Percentiles rank a stretch among this genome's conserved stretches.
These are phyloP conservation scores for Endotricha flammealis DNA, from an alignment of 2,888 invertebrate species.

Conservation along the genomic window DNA sequence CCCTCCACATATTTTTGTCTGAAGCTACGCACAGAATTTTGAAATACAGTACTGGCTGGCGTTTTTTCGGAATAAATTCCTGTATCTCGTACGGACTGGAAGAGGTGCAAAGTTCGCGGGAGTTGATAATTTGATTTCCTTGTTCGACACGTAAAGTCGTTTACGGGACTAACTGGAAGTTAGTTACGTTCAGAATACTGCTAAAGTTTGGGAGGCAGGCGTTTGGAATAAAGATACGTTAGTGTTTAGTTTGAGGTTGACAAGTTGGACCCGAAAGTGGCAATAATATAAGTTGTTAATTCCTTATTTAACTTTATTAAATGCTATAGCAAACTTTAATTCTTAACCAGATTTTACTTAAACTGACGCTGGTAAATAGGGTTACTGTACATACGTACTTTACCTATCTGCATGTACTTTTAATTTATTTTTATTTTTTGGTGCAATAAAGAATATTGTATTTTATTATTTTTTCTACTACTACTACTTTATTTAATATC, in stretches of 20 bases:
- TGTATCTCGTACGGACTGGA: constrained; percentile 47
- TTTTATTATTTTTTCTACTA: too few species aligned
- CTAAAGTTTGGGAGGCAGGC: constrained; percentile 46
- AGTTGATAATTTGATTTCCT: constrained; percentile 75
- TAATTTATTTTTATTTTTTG: too few species aligned
- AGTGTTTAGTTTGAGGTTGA: constrained; percentile 35
- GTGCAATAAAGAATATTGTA: too few species aligned
- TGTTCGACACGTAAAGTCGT: constrained; percentile 74
- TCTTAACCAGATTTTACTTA: too few species aligned
- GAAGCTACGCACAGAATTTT: constrained; percentile 62
- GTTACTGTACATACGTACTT: too few species aligned
- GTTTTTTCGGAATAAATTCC: constrained; percentile 57
- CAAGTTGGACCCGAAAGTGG: constrained; percentile 17
- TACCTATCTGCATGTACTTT: too few species aligned
- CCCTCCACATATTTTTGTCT: constrained; percentile 61
- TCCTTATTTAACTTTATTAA: too few species aligned
- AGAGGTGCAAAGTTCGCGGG: constrained; percentile 67
- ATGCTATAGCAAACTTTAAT: too few species aligned
- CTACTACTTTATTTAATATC: too few species aligned
- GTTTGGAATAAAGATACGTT: constrained; percentile 45
- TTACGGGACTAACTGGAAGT: constrained; percentile 67
- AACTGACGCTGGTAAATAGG: too few species aligned
- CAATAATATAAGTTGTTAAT: constrained; percentile 7
- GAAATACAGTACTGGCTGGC: constrained; percentile 47
- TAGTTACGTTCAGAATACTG: constrained; percentile 55